phyloP scores from a whole-genome alignment of 2,888 invertebrate species.

The Erynnis tages region DNA sequence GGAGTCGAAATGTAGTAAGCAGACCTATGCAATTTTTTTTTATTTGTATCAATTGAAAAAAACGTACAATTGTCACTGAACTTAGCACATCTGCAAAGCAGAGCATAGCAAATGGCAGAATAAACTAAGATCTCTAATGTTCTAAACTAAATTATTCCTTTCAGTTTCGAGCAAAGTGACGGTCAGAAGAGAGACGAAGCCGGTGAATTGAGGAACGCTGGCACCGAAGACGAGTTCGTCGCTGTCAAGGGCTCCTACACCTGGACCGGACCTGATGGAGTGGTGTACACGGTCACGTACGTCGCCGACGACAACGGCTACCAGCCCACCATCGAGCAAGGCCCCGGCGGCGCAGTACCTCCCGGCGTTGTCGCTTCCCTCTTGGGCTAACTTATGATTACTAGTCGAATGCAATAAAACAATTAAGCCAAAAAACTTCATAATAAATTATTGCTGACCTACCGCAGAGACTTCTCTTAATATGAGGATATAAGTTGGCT shows the following conservation, averaged over 20 bases:
- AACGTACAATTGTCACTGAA: no score
- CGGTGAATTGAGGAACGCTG: conserved; percentile 75
- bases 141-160: background rate
- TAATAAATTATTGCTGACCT: no score
- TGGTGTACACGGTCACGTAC: conserved; percentile 73
- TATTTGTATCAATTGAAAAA: no score
- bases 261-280: conserved; percentile 74
- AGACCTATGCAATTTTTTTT: no score
- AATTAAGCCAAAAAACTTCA: background rate
- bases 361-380: conserved; percentile 57
- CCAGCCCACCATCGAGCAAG: conserved; percentile 67
- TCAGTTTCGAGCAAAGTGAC: conserved; percentile 20
- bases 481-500: no score
- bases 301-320: conserved; percentile 81
- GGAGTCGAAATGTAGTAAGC: no score
- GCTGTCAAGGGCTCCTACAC: conserved; percentile 74
- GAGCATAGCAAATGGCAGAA: no score
- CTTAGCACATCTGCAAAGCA: no score
- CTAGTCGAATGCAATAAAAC: background rate
- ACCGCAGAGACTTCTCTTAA: background rate
- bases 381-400: conserved; percentile 45
- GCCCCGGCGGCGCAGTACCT: conserved; percentile 52
- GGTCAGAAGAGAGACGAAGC: conserved; percentile 64
- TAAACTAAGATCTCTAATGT: no score
- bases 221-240: conserved; percentile 75